Evolutionary conservation across 1,140 invertebrate species (phyloP).

Genomic region (Formica selysi): DNA sequence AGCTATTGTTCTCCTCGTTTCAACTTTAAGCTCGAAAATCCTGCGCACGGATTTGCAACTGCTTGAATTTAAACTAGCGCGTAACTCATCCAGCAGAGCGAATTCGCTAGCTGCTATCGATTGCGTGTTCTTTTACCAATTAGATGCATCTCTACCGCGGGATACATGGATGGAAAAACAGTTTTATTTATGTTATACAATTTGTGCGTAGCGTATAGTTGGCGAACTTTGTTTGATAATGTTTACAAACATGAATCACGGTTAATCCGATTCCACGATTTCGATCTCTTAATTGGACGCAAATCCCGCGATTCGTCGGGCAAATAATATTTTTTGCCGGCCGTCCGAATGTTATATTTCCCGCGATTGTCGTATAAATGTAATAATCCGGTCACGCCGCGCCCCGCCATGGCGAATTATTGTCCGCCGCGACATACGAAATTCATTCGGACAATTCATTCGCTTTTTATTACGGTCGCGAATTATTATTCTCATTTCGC

Average conservation of each 20-base stretch:
- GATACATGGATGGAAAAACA: not conserved
- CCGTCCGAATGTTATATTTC: constrained; percentile 1
- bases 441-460: constrained; percentile 55
- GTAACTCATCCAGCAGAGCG: constrained; percentile 14
- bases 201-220: not conserved
- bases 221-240: constrained; percentile 26
- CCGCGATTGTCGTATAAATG: constrained; percentile 31
- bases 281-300: constrained; percentile 32
- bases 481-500: constrained; percentile 64
- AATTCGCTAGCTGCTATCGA: constrained; percentile 35
- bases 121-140: constrained; percentile 55
- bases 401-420: constrained; percentile 62
- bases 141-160: constrained; percentile 51
- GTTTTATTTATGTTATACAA: not conserved
- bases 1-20: constrained; percentile 65
- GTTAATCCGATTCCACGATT: not conserved
- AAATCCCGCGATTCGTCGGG: not conserved
- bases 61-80: constrained; percentile 55
- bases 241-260: not conserved
- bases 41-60: constrained; percentile 19
- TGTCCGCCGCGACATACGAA: constrained; percentile 35
- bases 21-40: constrained; percentile 47
- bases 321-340: constrained; percentile 18
- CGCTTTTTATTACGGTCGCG: constrained; percentile 57
- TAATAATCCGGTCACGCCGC: constrained; percentile 31